Base-by-base conservation (phyloP, 2,888 invertebrate species). In the Papilio gigon region DNA sequence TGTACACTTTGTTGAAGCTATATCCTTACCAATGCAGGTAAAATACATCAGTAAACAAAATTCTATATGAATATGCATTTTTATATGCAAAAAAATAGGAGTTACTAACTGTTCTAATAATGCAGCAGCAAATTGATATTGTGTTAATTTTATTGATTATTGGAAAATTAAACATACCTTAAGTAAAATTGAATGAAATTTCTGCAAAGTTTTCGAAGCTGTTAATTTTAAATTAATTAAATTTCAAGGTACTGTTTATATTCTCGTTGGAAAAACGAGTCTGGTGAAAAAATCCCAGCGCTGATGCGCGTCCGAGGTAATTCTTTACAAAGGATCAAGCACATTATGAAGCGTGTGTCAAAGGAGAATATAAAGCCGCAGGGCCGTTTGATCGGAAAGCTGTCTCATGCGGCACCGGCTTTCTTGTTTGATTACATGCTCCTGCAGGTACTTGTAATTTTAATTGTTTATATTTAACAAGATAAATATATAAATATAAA, bases 331-430 rank as follows among this genome's bases (percentile, higher is more conserved):
- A 95, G 97, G 80, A 97, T 98, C 60, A 98, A 98, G 84, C 98
- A 98, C 74, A 96, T 99, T 42, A 98, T 99, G 97, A 99, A 99
- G 90, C 95, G 97, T 72, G 97, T 98, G 42, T 98, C 98, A 78
- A 99, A 99, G 84, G 99, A 99, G 85, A 99, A 98, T 80, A 98
- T 99, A 6, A 99, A 99, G 86, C 98, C 97, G 1, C 97, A 98
- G 71, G 99, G 99, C 0, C 93, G 99, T 70, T 95, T 97, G 60
- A 96, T 99, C 73, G 99, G 99, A 14, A 99, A 99, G 92, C 92
- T 99, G 37, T 98, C 98, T 30, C 99, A 99, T 84, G 97, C 97
- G 62, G 97, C 98, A 53, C 99, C 99, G 0, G 97, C 97, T 9
- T 96, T 98, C 78, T 93, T 99, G 6, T 99, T 99, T 84, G 99